Base-by-base conservation (phyloP, 2,888 invertebrate species). In the Nymphalis polychloros region DNA sequence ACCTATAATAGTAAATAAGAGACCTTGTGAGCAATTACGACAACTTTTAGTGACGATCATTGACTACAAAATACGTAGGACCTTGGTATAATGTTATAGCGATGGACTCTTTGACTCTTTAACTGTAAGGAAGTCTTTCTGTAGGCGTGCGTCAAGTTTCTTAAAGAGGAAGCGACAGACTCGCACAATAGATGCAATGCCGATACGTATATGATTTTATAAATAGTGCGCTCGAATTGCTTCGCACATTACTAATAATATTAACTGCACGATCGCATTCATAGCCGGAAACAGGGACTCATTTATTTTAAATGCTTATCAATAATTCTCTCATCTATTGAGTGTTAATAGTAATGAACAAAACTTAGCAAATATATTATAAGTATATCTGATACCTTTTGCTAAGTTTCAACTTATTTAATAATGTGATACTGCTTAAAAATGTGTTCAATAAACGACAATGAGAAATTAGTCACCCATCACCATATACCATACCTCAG, bases 171-270 rank as follows among this genome's bases (percentile, higher is more conserved):
- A 89, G 81, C 83, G 81, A 76, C 84, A 78, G 75, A 72, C 76
- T 81, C 78, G 77, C 79, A 84, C 91, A 90, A 89, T 91, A 88
- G 88, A 90, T 27, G 91, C 89, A 91, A 90, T 91, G 86, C 84
- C 79, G 82, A 83, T 85, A 82, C 74, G 71, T 84, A 89, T 89
- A 87, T 84, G 86, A 87, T 87, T 90, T 90, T 88, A 90, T 88
- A 90, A 90, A 90, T 90, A 90, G 86, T 88, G 84, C 81, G 83
- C 78, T 73, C 79, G 81, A 78, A 82, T 81, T 82, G 79, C 78
- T 78, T 79, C 76, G 72, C 77, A 77, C 74, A 77, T 78, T 78
- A 77, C 59, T 68, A 72, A 68, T 70, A 69, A 60, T 63, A 70
- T 70, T 65, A 72, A 75, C 64, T 67, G 71, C 65, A 71, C 67